Conservation (phyloP, 2,888 invertebrate species). For the Galeruca laticollis region DNA sequence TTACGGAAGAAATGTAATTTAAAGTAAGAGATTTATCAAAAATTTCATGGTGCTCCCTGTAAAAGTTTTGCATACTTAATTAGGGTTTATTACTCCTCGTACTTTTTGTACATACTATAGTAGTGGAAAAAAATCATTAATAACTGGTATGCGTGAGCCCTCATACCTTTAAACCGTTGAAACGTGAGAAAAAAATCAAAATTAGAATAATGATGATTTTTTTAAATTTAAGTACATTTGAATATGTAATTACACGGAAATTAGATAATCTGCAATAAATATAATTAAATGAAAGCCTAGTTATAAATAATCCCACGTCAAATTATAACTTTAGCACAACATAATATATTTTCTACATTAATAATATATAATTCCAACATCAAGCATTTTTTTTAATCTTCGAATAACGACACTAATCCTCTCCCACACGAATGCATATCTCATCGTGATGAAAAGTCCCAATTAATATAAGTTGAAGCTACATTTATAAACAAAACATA, state of each 20-base stretch:
- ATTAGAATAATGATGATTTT: too few species aligned
- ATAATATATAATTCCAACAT: neutral
- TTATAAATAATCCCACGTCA: slow-evolving; percentile 4
- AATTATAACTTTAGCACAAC: neutral
- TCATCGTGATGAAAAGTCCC: slow-evolving; percentile 1
- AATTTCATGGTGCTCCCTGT: too few species aligned
- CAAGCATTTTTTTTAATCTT: slow-evolving; percentile 10
- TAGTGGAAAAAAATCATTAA: too few species aligned
- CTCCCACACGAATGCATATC: slow-evolving; percentile 11
- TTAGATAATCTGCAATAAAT: neutral
- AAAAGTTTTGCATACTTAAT: too few species aligned
- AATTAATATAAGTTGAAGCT: slow-evolving; percentile 19
- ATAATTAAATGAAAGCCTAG: neutral
- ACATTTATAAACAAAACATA: slow-evolving; percentile 18
- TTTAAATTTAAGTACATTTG: too few species aligned
- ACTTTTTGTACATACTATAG: too few species aligned
- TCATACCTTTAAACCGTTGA: too few species aligned
- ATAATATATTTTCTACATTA: slow-evolving; percentile 2
- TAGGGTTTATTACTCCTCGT: too few species aligned
- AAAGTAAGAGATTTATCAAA: too few species aligned
- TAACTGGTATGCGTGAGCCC: too few species aligned
- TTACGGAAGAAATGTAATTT: too few species aligned
- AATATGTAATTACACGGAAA: slow-evolving; percentile 6
- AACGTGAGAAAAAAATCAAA: too few species aligned
- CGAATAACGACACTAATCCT: neutral